phyloP scores from a whole-genome alignment of 2,888 invertebrate species.

The Netelia virgata region DNA sequence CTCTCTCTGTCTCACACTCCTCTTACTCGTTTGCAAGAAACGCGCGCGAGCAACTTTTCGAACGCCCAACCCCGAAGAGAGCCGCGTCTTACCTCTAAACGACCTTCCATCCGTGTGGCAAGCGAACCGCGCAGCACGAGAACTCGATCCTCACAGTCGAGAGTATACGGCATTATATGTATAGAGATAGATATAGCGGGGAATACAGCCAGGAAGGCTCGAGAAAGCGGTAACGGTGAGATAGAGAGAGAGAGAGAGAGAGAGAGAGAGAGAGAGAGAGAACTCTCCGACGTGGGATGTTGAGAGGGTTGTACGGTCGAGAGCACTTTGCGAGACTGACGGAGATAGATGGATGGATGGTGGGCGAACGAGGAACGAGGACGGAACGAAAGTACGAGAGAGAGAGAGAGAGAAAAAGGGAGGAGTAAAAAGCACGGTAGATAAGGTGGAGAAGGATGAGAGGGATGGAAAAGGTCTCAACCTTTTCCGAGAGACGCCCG shows the following conservation, averaged over 20 bases:
- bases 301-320: slow-evolving; percentile 61
- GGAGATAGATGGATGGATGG: slow-evolving; percentile 54
- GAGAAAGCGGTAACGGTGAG: slow-evolving; percentile 48
- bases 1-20: slow-evolving; percentile 3
- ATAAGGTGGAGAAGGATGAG: neutral
- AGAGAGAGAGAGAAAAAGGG: slow-evolving; percentile 1
- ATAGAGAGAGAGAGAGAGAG: slow-evolving; percentile 1
- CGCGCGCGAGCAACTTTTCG: slow-evolving; percentile 39
- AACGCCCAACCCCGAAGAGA: slow-evolving; percentile 32
- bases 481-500: neutral
- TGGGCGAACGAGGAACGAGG: slow-evolving; percentile 11
- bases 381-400: neutral
- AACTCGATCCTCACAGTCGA: slow-evolving; percentile 27
- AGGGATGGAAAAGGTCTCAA: slow-evolving; percentile 14
- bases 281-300: slow-evolving; percentile 62
- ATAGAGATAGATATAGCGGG: slow-evolving; percentile 23
- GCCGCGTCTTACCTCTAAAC: slow-evolving; percentile 64
- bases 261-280: slow-evolving; percentile 30
- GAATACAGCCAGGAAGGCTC: slow-evolving; percentile 27
- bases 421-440: neutral
- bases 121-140: slow-evolving; percentile 49
- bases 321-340: slow-evolving; percentile 65
- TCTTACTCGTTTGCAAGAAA: slow-evolving; percentile 12
- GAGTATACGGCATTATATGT: slow-evolving; percentile 3
- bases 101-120: slow-evolving; percentile 64